phyloP scores from a whole-genome alignment of 2,113 vertebrate genomes.

The Capra hircus region DNA sequence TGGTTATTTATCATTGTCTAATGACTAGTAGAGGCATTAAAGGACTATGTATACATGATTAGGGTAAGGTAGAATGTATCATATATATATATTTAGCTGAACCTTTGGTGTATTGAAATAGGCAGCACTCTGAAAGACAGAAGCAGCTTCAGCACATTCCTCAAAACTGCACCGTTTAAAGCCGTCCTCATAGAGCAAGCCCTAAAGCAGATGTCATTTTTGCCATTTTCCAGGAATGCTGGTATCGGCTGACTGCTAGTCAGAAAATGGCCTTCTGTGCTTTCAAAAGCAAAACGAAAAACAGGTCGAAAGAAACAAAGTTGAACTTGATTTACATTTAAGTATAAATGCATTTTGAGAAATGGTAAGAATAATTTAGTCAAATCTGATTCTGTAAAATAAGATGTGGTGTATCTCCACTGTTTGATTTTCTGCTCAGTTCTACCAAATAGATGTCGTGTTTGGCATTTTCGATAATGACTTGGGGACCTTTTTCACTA shows the following conservation, averaged over 20 bases:
- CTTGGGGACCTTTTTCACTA: slow-evolving; percentile 44
- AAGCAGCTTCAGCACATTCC: slow-evolving; percentile 48
- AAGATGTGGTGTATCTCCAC: slow-evolving; percentile 23
- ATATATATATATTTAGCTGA: slow-evolving; percentile 56
- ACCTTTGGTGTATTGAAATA: slow-evolving; percentile 61
- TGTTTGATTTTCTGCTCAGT: slow-evolving; percentile 44
- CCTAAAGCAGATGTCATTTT: neutral
- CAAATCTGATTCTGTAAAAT: slow-evolving; percentile 26
- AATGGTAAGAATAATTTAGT: slow-evolving; percentile 57
- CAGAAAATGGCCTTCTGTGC: slow-evolving; percentile 35
- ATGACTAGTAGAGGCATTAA: slow-evolving; percentile 70
- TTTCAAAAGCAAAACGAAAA: neutral
- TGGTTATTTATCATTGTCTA: slow-evolving; percentile 72
- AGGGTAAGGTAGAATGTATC: slow-evolving; percentile 73
- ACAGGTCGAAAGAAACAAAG: slow-evolving; percentile 18
- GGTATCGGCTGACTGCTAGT: neutral
- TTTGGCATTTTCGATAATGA: slow-evolving; percentile 47
- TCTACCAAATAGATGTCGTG: slow-evolving; percentile 54
- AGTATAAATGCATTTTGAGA: slow-evolving; percentile 46
- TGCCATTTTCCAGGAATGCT: slow-evolving; percentile 24
- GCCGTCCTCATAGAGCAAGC: neutral
- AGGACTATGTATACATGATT: slow-evolving; percentile 69
- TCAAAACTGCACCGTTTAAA: neutral
- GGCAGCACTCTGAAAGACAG: slow-evolving; percentile 64
- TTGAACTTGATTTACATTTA: neutral